Conservation (phyloP, 1,140 invertebrate species). For the Caenorhabditis tropicalis region DNA sequence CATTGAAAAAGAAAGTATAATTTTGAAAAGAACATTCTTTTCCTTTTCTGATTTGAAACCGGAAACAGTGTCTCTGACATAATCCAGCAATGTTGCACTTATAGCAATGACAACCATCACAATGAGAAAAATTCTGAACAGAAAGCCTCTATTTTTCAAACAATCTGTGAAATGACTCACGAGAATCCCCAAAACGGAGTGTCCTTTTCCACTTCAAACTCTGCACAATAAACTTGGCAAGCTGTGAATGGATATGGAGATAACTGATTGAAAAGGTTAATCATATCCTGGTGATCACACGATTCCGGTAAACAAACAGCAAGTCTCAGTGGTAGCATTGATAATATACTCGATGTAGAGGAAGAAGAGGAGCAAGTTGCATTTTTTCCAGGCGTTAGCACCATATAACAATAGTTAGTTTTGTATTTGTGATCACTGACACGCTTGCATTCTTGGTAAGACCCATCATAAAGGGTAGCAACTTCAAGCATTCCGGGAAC, state of each 20-base stretch:
- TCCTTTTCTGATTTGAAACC: slow-evolving; percentile 4
- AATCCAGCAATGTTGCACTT: not conserved
- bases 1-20: slow-evolving; percentile 57
- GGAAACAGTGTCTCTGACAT: not conserved
- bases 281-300: not conserved
- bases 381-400: not conserved
- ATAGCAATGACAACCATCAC: not conserved
- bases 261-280: slow-evolving; percentile 7
- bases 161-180: not conserved
- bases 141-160: not conserved
- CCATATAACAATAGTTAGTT: slow-evolving; percentile 38
- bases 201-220: not conserved
- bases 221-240: not conserved
- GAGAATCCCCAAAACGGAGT: slow-evolving; percentile 23
- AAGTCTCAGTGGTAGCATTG: not conserved
- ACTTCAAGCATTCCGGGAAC: slow-evolving; percentile 29
- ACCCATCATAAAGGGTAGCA: not conserved
- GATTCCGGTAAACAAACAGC: slow-evolving; percentile 42
- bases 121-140: slow-evolving; percentile 6
- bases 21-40: not conserved
- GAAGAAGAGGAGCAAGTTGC: not conserved
- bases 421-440: not conserved
- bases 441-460: slow-evolving; percentile 29
- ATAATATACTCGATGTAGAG: not conserved
- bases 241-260: slow-evolving; percentile 6